phyloP scores from a whole-genome alignment of 92 coral and sea anemone species.

The Virgularia gustaviana region DNA sequence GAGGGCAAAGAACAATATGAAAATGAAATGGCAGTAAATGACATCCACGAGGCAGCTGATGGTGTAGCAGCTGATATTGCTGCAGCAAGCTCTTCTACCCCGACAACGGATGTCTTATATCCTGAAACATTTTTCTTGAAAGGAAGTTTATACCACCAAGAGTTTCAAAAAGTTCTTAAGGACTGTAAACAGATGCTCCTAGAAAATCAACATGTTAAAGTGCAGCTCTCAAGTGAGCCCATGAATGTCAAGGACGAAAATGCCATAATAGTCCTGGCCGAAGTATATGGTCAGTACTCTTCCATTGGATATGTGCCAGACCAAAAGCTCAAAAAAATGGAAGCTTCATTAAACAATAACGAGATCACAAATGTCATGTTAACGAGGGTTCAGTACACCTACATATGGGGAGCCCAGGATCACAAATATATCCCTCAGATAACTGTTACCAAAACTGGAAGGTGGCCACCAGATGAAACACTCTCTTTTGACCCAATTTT shows the following conservation, averaged over 20 bases:
- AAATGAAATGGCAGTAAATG: neutral
- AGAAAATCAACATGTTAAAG: neutral
- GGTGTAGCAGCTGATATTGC: too few relatives aligned
- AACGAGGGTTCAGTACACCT: conserved; percentile 14
- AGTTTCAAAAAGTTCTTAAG: neutral
- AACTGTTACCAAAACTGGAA: conserved; percentile 8
- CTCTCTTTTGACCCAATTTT: too few relatives aligned
- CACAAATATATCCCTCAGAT: neutral
- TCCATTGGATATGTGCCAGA: conserved; percentile 18
- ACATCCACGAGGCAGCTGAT: neutral
- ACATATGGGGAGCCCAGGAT: neutral
- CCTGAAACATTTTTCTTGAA: neutral
- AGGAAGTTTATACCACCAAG: neutral
- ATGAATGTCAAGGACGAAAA: conserved; percentile 15
- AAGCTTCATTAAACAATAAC: neutral
- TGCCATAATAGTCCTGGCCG: conserved; percentile 13
- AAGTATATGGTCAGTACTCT: neutral
- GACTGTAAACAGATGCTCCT: neutral
- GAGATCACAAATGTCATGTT: conserved; percentile 4
- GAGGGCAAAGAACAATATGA: neutral
- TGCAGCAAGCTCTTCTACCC: neutral
- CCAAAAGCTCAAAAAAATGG: neutral
- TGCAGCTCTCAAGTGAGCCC: neutral
- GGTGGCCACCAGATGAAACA: conserved; percentile 14
- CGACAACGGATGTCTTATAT: neutral